Base-by-base conservation (phyloP, 2,888 invertebrate species). In the Metopia argyrocephala region DNA sequence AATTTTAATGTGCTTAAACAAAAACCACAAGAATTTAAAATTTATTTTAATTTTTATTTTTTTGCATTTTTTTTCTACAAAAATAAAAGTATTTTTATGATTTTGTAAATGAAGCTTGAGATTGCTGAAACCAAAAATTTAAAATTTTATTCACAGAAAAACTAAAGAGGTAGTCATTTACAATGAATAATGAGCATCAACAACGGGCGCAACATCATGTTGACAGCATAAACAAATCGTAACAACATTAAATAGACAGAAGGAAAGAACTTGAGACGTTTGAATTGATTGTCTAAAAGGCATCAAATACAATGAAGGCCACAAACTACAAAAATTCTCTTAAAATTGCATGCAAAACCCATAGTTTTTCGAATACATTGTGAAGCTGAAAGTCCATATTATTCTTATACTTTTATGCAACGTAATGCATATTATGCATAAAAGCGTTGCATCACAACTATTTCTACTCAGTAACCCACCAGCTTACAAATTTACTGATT, bases 31-130 rank as follows among this genome's bases (percentile, higher is more conserved):
- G 18, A 23, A 74, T 45, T 50, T 2, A 23, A 73, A 52, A 21
- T 18, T 65, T 74, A n/a, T n/a, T n/a, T n/a, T n/a, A n/a, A n/a
- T n/a, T n/a, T n/a, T n/a, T n/a, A n/a, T n/a, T n/a, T n/a, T n/a
- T n/a, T n/a, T n/a, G n/a, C n/a, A n/a, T n/a, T n/a, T n/a, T n/a
- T n/a, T n/a, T n/a, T n/a, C n/a, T n/a, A 65, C n/a, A 48, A 15
- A 25, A 23, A 48, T 62, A 54, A 59, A 20, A 75, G 38, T 31
- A 61, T 57, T 71, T 75, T 78, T 75, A 75, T 78, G 70, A 78
- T 48, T 70, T 81, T 75, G 45, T 62, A 70, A 81, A 74, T 78
- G 74, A 70, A 45, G 50, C 70, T 66, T 71, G 25, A 54, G n/a
- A 70, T 52, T 27, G 18, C 28, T 28, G 18, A 38, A 54, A 45